phyloP scores from a whole-genome alignment of 2,888 invertebrate genomes.

The Leucozona laternaria region DNA sequence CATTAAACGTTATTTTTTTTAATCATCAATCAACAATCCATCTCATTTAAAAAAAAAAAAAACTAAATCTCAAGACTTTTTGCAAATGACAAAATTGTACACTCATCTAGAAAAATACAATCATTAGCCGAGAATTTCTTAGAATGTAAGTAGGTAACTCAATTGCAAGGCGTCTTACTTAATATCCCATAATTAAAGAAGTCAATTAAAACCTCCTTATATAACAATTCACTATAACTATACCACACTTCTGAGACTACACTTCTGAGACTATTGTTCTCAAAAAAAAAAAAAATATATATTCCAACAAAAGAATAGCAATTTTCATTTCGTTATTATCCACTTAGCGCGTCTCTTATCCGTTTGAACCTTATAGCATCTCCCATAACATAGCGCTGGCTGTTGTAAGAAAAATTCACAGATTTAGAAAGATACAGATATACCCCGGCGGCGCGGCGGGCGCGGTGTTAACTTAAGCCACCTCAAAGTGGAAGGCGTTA shows the following conservation, averaged over 20 bases:
- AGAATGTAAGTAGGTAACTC: neutral
- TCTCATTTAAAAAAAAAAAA: no score
- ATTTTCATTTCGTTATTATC: constrained; percentile 63
- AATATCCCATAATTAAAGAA: constrained; percentile 16
- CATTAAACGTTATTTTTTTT: no score
- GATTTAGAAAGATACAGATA: neutral
- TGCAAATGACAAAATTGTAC: neutral
- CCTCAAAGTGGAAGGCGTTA: constrained; percentile 51
- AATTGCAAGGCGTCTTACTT: neutral
- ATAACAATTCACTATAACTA: constrained; percentile 2
- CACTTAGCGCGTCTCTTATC: constrained; percentile 56
- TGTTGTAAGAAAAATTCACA: constrained; percentile 29
- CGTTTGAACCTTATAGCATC: constrained; percentile 62
- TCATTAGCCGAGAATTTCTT: neutral
- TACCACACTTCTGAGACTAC: constrained; percentile 33
- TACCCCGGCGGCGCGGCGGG: no score
- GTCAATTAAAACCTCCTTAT: constrained; percentile 12
- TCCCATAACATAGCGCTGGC: neutral
- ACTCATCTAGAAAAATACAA: neutral
- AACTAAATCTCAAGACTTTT: neutral
- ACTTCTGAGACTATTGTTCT: constrained; percentile 40
- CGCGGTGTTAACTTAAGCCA: no score
- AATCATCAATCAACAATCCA: no score
- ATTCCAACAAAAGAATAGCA: constrained; percentile 41
- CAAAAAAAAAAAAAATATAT: neutral